phyloP scores from a whole-genome alignment of 2,888 invertebrate species.

The Thymelicus sylvestris region DNA sequence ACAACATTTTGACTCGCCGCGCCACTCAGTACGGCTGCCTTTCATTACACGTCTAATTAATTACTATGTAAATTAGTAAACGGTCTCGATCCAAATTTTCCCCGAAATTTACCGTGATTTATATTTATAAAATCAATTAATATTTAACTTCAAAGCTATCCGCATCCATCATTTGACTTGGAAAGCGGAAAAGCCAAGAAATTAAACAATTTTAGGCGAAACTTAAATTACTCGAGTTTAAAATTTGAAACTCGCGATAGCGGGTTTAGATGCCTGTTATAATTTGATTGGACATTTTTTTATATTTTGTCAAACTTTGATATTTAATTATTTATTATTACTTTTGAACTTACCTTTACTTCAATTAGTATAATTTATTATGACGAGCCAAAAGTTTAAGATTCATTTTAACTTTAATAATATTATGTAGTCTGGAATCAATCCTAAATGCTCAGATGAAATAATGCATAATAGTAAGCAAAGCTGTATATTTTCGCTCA shows the following conservation, averaged over 20 bases:
- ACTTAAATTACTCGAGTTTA: conserved; percentile 28
- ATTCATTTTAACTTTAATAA: too few relatives aligned
- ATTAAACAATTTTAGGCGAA: conserved; percentile 41
- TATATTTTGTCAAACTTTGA: neutral
- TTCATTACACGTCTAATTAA: conserved; percentile 47
- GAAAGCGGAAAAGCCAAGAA: conserved; percentile 47
- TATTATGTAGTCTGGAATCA: too few relatives aligned
- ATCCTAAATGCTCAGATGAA: too few relatives aligned
- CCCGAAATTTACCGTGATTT: conserved; percentile 53
- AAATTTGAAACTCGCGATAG: conserved; percentile 20
- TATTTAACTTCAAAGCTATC: conserved; percentile 58
- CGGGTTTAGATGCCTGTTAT: neutral
- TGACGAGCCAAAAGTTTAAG: too few relatives aligned
- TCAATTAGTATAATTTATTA: too few relatives aligned
- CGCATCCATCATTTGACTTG: conserved; percentile 54
- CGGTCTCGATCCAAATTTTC: conserved; percentile 46
- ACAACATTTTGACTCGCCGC: neutral
- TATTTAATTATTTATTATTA: neutral
- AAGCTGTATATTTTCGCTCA: too few relatives aligned
- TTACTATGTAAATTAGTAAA: conserved; percentile 52
- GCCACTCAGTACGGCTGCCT: conserved; percentile 25
- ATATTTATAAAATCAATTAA: conserved; percentile 57
- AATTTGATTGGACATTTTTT: conserved; percentile 1
- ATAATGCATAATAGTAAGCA: too few relatives aligned
- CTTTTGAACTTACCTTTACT: too few relatives aligned